Evolutionary conservation across 2,113 vertebrate genomes (phyloP).

Genomic region (Spheniscus mendiculus): DNA sequence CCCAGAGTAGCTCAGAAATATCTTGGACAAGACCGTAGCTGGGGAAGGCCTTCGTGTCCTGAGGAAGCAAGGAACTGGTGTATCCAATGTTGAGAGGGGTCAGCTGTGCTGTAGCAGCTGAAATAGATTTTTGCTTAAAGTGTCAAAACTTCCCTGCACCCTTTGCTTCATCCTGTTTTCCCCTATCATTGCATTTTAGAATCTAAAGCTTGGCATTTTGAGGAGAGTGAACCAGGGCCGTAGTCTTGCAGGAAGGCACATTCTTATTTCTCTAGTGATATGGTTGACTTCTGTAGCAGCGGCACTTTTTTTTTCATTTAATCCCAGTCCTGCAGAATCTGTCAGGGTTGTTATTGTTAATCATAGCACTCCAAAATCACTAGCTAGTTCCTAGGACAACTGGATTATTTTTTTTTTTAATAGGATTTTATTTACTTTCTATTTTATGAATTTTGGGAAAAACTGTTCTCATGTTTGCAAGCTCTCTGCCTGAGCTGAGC

Average conservation of each 20-base stretch:
- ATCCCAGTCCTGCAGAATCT: not conserved
- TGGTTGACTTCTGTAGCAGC: not conserved
- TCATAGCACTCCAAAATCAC: not conserved
- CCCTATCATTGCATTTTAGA: not conserved
- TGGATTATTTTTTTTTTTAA: not conserved
- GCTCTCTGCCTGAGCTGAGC: not conserved
- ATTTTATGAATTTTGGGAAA: not conserved
- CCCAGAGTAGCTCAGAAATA: not conserved
- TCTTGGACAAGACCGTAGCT: not conserved
- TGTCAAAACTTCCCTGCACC: not conserved
- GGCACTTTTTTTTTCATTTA: not conserved
- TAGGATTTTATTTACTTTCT: not conserved
- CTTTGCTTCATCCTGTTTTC: not conserved
- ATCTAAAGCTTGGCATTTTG: not conserved
- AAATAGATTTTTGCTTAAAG: not conserved
- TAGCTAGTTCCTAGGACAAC: not conserved
- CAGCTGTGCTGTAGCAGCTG: not conserved
- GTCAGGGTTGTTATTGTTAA: not conserved
- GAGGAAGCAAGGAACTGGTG: not conserved
- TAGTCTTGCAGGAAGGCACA: not conserved
- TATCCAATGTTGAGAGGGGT: not conserved
- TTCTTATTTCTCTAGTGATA: not conserved
- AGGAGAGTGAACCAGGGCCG: fast-evolving
- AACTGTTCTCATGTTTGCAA: not conserved
- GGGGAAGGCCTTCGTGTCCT: not conserved